Evolutionary conservation across 2,797 vertebrate genomes (phyloP).

Genomic region (Ceryle rudis): DNA sequence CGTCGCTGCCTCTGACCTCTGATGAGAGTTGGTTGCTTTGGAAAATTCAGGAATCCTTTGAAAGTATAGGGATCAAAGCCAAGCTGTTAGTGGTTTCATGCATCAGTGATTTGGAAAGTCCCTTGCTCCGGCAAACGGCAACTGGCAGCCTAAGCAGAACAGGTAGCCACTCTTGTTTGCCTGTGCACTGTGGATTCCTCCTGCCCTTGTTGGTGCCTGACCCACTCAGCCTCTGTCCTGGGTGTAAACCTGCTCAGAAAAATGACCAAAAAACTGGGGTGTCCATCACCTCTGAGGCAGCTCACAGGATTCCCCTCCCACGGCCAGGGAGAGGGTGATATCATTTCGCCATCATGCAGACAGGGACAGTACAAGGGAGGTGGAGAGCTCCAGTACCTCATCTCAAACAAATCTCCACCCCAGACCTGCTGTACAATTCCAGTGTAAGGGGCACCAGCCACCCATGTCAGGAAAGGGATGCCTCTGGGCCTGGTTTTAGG

Average conservation of each 20-base stretch:
- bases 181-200: accelerated
- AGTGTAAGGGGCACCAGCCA: accelerated
- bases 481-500: background rate
- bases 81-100: conserved; percentile 17
- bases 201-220: accelerated
- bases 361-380: accelerated
- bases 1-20: accelerated
- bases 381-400: background rate
- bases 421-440: background rate
- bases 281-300: background rate
- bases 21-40: background rate
- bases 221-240: accelerated
- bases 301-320: background rate
- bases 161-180: background rate
- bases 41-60: conserved; percentile 5
- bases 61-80: background rate
- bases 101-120: background rate
- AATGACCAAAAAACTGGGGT: background rate
- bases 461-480: accelerated
- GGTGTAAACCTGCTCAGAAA: background rate
- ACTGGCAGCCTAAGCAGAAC: background rate
- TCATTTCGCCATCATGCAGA: accelerated
- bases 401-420: background rate
- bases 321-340: background rate
- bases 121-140: background rate